Evolutionary conservation across 2,888 invertebrate genomes (phyloP).

Genomic region (Cosmopolites sordidus): DNA sequence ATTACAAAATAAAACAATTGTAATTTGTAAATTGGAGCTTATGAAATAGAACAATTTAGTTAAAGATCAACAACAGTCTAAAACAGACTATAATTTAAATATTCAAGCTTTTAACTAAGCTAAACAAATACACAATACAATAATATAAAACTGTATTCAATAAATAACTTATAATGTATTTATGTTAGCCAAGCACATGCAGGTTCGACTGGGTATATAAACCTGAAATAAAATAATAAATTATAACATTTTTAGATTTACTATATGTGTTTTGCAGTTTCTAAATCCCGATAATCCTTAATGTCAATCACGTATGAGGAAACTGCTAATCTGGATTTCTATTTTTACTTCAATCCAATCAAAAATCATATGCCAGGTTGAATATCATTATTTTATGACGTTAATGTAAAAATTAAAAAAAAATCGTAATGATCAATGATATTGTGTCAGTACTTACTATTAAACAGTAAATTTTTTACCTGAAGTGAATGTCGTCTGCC

Average conservation of each 20-base stretch:
- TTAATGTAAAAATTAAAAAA: too few species aligned
- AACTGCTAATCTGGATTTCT: too few species aligned
- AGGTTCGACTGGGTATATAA: constrained; percentile 25
- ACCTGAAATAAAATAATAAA: constrained; percentile 15
- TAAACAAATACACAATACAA: neutral
- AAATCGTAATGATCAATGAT: too few species aligned
- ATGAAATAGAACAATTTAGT: neutral
- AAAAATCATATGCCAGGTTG: too few species aligned
- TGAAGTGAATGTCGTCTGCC: constrained; percentile 62
- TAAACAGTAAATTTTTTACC: too few species aligned
- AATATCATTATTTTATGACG: too few species aligned
- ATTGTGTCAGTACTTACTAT: neutral
- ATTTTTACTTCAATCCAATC: too few species aligned
- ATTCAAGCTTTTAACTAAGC: neutral
- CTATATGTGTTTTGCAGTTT: too few species aligned
- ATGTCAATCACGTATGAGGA: too few species aligned
- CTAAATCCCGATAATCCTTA: too few species aligned
- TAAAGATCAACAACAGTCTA: neutral
- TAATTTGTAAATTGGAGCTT: neutral
- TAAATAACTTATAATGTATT: neutral
- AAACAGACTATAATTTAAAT: neutral
- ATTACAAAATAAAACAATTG: neutral
- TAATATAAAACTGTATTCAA: too few species aligned
- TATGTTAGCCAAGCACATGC: constrained; percentile 12
- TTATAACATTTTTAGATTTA: too few species aligned